Evolutionary conservation across 2,797 vertebrate genomes (phyloP).

Genomic region (Cacajao melanocephalus): DNA sequence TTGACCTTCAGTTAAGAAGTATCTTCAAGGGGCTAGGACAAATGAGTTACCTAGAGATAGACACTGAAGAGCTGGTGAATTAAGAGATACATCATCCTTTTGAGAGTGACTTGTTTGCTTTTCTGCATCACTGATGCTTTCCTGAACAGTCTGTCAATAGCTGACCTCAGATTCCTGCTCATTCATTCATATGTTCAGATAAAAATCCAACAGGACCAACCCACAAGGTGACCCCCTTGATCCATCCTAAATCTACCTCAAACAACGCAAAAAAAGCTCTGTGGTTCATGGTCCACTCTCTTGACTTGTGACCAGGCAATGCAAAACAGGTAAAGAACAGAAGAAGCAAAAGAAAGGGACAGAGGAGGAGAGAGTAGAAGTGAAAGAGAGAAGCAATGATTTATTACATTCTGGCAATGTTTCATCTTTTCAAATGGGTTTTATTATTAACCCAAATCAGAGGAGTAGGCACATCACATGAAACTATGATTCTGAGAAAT

Average conservation of each 20-base stretch:
- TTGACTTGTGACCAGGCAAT: neutral
- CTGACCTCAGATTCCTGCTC: neutral
- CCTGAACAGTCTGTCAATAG: neutral
- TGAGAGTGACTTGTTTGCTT: neutral
- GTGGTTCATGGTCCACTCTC: neutral
- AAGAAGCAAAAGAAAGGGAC: neutral
- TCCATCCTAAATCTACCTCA: neutral
- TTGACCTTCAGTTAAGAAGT: conserved; percentile 37
- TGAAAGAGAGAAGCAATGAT: neutral
- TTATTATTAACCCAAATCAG: neutral
- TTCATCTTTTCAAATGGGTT: neutral
- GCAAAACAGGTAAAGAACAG: neutral
- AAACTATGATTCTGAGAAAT: neutral
- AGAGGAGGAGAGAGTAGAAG: neutral
- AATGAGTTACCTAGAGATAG: neutral
- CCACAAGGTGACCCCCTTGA: neutral
- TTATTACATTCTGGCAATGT: neutral
- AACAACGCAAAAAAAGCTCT: neutral
- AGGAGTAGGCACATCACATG: neutral
- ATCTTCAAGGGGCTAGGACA: neutral
- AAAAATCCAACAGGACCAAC: neutral
- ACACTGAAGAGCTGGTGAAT: neutral
- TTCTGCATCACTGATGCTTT: neutral
- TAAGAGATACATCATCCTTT: conserved; percentile 11
- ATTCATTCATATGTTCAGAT: conserved; percentile 25